These are phyloP conservation scores for Hydractinia symbiolongicarpus DNA, from an alignment of 30 jellyfish, hydroid and myxozoan genomes.

Conservation along the genomic window DNA sequence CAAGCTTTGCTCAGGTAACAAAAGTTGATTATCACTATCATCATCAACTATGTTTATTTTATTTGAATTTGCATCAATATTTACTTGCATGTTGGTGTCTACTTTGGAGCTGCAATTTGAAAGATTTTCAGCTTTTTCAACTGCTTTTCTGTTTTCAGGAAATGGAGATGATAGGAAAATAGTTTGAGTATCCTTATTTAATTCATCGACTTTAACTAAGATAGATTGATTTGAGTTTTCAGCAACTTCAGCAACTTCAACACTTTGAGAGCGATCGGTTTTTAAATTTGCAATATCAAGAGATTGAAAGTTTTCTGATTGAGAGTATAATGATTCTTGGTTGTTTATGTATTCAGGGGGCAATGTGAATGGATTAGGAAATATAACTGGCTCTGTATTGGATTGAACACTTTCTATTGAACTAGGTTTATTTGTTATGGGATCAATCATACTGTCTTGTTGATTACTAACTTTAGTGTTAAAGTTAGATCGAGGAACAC, in stretches of 20 bases:
- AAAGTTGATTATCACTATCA: too few relatives aligned
- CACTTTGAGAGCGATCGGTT: too few relatives aligned
- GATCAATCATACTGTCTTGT: background rate
- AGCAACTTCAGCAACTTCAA: constrained; percentile 8
- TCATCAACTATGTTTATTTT: too few relatives aligned
- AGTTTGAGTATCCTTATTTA: background rate
- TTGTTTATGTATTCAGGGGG: constrained; percentile 11
- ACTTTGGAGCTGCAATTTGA: too few relatives aligned
- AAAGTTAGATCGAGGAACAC: background rate
- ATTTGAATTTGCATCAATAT: too few relatives aligned
- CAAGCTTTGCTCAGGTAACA: too few relatives aligned
- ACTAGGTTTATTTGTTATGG: background rate
- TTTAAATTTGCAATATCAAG: constrained; percentile 3
- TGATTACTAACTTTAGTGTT: background rate
- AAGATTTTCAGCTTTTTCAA: too few relatives aligned
- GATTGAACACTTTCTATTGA: background rate
- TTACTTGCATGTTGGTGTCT: too few relatives aligned
- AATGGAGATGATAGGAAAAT: background rate
- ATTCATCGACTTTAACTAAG: background rate
- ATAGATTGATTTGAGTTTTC: background rate
- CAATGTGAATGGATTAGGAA: constrained; percentile 9
- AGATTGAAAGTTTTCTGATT: constrained; percentile 33
- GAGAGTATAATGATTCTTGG: constrained; percentile 32
- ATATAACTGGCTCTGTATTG: background rate
- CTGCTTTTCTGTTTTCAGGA: too few relatives aligned